Evolutionary conservation across 2,888 invertebrate genomes (phyloP), one percentile per base, ranked within the genome.

Genomic region (Nesidiocoris tenuis): DNA sequence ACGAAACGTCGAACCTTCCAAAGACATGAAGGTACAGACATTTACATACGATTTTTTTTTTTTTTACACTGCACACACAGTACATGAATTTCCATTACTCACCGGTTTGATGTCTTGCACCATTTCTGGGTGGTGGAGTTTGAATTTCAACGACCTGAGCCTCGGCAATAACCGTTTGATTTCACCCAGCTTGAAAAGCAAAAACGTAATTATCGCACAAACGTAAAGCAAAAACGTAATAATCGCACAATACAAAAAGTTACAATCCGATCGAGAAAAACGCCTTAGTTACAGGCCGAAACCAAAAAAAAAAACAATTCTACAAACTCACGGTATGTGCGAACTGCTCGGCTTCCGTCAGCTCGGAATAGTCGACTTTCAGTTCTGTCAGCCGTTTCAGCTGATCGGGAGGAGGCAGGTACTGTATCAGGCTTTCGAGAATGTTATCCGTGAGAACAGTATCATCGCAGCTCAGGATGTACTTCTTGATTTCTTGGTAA

Each of bases 311-410:
- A 12, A 39, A 39, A 39, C 39, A 39, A 39, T 12, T 12, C 39
- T 7, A 39, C 39, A 39, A 39, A n/a, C 85, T 83, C 82, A 90
- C 89, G 24, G 93, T 93, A 0, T 96, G 91, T 67, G 94, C 93
- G 84, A 98, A 98, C 83, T 95, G 95, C 83, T 99, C 99, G 0
- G 98, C 95, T 80, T 96, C 96, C 0, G 93, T 92, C 77, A 96
- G 84, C 12, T 95, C 92, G 68, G 90, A 88, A 82, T 92, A 92
- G 72, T 90, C 88, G 77, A 90, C 89, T 82, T 93, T 92, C 78
- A 92, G 87, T 78, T 92, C 91, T 24, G 93, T 90, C 7, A 99
- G 84, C 80, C 93, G 90, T 79, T 91, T 91, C 19, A 99, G 85
- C 81, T 96, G 93, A 82, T 98, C 97, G 76, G 94, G 91, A 1